Percentiles rank a stretch among this genome's conserved stretches.
Evolutionary conservation across 2,888 invertebrate genomes (phyloP).

Genomic region (Uropetala carovei): DNA sequence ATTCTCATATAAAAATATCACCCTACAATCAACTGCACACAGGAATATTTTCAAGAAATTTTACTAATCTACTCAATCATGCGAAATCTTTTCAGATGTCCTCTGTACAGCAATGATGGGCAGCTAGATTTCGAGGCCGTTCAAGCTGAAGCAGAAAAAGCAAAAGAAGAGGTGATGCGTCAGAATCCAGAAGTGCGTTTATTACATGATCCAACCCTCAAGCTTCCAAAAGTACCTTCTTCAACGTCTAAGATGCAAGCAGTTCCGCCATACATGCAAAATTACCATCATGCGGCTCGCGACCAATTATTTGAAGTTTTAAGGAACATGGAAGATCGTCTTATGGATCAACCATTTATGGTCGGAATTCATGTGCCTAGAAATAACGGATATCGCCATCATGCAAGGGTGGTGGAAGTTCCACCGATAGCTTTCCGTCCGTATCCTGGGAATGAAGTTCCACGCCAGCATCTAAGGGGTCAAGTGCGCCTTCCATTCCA

Average conservation of each 20-base stretch:
- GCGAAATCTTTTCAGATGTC: constrained; percentile 66
- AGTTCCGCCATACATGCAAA: neutral
- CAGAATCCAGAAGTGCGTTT: constrained; percentile 68
- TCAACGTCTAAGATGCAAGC: neutral
- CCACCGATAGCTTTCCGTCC: neutral
- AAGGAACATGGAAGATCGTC: too few relatives aligned
- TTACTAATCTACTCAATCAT: too few relatives aligned
- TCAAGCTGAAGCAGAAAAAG: constrained; percentile 68
- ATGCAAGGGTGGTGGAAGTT: neutral
- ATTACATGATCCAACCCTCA: constrained; percentile 69
- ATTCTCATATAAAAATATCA: too few relatives aligned
- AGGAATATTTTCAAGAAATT: too few relatives aligned
- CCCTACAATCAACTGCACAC: too few relatives aligned
- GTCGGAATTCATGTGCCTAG: neutral
- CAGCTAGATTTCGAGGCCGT: constrained; percentile 69
- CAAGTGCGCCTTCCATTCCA: neutral
- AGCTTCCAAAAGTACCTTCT: constrained; percentile 63
- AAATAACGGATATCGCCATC: neutral
- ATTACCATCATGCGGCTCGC: neutral
- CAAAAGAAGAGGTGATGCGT: constrained; percentile 68
- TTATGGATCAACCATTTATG: too few relatives aligned
- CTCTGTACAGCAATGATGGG: constrained; percentile 69
- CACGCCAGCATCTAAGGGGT: neutral
- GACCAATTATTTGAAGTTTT: too few relatives aligned
- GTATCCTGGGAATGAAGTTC: neutral